A percentile compares a stretch with the other conserved stretches of the same genome.
phyloP scores from a whole-genome alignment of 2,888 invertebrate genomes.

The Stomorhina lunata region DNA sequence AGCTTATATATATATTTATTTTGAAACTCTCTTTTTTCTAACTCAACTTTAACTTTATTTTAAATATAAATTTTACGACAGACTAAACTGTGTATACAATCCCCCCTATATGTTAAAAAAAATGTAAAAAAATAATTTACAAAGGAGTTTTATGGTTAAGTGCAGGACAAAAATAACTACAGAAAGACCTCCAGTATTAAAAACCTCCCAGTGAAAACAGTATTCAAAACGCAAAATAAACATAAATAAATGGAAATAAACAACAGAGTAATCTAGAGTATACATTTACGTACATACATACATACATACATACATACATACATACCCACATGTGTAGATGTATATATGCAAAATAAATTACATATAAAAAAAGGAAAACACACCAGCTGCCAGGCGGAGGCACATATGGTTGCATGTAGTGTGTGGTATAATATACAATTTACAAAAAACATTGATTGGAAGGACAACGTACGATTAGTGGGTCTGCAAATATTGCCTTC shows the following conservation, averaged over 20 bases:
- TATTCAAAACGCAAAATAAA: neutral
- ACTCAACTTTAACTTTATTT: neutral
- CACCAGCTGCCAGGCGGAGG: constrained; percentile 28
- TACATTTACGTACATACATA: neutral
- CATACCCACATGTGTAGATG: neutral
- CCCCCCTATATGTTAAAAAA: neutral
- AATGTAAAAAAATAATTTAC: neutral
- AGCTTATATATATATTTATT: too few relatives aligned
- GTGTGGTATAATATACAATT: neutral
- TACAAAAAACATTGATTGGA: constrained; percentile 18
- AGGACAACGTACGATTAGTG: constrained; percentile 42
- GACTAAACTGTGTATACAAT: neutral
- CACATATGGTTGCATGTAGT: neutral
- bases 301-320: neutral
- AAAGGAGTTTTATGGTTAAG: constrained; percentile 7
- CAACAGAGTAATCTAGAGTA: neutral
- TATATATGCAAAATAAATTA: constrained; percentile 12
- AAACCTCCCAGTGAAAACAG: neutral
- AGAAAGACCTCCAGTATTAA: neutral
- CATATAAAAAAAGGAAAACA: neutral
- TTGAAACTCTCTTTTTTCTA: too few relatives aligned
- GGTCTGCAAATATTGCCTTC: neutral
- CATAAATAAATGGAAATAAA: neutral
- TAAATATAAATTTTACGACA: neutral
- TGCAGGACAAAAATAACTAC: neutral